phyloP scores from a whole-genome alignment of 2,888 invertebrate species.

The Polydrusus tereticollis region DNA sequence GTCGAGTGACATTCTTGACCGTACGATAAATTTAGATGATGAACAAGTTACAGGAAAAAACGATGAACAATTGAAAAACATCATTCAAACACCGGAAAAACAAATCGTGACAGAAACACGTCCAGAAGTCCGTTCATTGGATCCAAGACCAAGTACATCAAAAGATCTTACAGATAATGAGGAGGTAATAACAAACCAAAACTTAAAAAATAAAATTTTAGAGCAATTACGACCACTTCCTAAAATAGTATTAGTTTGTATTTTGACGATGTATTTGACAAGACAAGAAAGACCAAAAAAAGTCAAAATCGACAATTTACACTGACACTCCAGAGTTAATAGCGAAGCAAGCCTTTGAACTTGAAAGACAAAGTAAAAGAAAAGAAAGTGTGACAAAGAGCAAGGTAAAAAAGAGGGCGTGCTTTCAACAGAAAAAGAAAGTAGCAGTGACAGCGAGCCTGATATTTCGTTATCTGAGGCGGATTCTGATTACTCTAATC shows the following conservation, averaged over 20 bases:
- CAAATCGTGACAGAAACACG: background rate
- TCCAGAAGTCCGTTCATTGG: background rate
- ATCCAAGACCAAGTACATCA: background rate
- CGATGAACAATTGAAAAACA: background rate
- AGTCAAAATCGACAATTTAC: conserved; percentile 30
- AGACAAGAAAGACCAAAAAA: background rate
- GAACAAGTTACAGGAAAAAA: background rate
- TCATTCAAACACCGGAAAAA: background rate
- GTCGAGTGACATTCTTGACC: background rate
- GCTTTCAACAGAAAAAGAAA: background rate
- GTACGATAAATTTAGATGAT: background rate
- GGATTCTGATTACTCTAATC: too few relatives aligned
- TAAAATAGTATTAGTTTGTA: background rate
- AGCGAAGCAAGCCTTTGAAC: background rate
- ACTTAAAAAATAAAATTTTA: background rate
- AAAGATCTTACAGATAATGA: background rate
- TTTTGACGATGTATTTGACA: too few relatives aligned
- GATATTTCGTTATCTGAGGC: too few relatives aligned
- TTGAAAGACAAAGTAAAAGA: conserved; percentile 15
- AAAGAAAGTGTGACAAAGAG: background rate
- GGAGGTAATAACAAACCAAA: background rate
- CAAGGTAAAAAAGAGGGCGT: conserved; percentile 1
- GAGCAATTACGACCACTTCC: background rate
- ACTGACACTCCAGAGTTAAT: too few relatives aligned
- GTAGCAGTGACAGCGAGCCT: too few relatives aligned